phyloP scores from a whole-genome alignment of 1,140 invertebrate species.

The Drosophila eugracilis region DNA sequence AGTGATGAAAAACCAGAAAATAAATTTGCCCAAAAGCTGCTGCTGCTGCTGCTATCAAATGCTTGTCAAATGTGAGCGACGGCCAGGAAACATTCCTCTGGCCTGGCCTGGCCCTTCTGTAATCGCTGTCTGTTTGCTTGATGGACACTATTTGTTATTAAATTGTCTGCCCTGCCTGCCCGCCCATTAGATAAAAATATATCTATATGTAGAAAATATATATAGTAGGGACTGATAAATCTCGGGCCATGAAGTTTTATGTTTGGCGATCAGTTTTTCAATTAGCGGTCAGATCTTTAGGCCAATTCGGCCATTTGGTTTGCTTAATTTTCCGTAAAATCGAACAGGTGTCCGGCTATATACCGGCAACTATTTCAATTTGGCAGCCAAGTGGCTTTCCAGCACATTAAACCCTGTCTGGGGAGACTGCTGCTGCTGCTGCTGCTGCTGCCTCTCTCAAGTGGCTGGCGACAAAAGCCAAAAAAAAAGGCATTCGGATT shows the following conservation, averaged over 20 bases:
- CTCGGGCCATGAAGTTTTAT: constrained; percentile 10
- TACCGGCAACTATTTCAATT: constrained; percentile 55
- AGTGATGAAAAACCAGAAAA: background rate
- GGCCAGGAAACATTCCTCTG: no score
- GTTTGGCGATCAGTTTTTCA: constrained; percentile 8
- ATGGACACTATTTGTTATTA: constrained; percentile 70
- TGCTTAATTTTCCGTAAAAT: constrained; percentile 47
- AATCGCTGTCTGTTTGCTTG: constrained; percentile 45
- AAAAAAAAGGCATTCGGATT: constrained; percentile 18
- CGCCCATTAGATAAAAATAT: background rate
- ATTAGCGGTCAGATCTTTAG: constrained; percentile 3
- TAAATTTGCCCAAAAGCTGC: constrained; percentile 1
- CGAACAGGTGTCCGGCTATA: constrained; percentile 21
- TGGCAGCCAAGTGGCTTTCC: constrained; percentile 45
- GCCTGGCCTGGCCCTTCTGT: no score
- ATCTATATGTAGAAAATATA: background rate
- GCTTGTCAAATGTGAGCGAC: constrained; percentile 41
- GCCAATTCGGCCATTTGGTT: constrained; percentile 3
- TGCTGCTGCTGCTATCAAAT: constrained; percentile 5
- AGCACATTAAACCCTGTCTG: constrained; percentile 51
- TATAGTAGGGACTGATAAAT: constrained; percentile 2
- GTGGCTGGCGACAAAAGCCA: constrained; percentile 4
- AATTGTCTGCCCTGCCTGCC: constrained; percentile 34
- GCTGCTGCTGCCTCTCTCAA: no score
- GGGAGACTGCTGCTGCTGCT: constrained; percentile 8